phyloP scores from a whole-genome alignment of 2,888 invertebrate genomes.

The Amiota communis region DNA sequence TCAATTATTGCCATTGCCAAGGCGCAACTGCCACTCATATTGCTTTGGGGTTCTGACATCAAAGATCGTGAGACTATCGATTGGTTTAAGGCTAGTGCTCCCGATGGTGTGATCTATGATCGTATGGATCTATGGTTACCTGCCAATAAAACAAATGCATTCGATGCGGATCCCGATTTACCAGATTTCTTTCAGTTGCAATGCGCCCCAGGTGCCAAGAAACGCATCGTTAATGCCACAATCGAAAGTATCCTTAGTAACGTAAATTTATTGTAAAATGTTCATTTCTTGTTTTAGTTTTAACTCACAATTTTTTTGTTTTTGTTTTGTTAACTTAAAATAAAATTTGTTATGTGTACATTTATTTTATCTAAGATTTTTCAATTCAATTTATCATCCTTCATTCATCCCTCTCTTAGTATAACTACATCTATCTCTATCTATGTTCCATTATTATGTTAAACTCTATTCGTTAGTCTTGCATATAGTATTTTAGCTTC shows the following conservation, averaged over 20 bases:
- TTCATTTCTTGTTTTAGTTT: background rate
- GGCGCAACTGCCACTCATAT: conserved; percentile 86
- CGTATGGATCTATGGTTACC: conserved; percentile 79
- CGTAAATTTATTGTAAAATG: conserved; percentile 53
- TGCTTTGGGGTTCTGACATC: conserved; percentile 97
- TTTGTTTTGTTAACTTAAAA: conserved; percentile 21
- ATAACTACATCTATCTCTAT: too few species aligned
- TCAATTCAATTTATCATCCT: background rate
- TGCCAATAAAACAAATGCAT: conserved; percentile 53
- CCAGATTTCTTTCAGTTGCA: conserved; percentile 66
- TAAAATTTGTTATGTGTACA: conserved; percentile 8
- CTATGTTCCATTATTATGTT: too few species aligned
- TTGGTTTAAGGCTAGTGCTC: conserved; percentile 86
- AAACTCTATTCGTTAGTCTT: too few species aligned
- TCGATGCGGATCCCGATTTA: conserved; percentile 59
- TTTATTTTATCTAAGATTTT: background rate
- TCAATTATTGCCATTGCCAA: conserved; percentile 81
- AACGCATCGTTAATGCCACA: conserved; percentile 52
- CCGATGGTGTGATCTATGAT: conserved; percentile 97
- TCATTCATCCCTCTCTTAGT: too few species aligned
- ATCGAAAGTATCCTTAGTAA: conserved; percentile 64
- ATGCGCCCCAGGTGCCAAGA: conserved; percentile 47
- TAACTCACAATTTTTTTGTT: conserved; percentile 18
- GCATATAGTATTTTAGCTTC: background rate
- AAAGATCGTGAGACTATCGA: conserved; percentile 88